Evolutionary conservation across 2,888 invertebrate species (phyloP), one percentile per base, ranked within the genome.

Genomic region (Drosophila birchii): DNA sequence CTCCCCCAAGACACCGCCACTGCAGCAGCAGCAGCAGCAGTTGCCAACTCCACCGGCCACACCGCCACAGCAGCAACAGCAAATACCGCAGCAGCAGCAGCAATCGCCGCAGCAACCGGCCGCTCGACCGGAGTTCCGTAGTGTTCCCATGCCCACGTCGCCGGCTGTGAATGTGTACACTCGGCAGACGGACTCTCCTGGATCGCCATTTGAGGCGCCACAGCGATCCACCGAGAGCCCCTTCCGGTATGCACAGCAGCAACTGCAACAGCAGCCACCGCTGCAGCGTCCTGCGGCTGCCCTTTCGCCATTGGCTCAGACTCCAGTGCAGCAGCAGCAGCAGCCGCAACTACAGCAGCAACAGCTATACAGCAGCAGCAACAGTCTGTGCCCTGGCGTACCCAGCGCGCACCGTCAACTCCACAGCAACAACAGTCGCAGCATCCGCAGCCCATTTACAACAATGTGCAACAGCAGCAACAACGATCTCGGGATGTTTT

Each of bases 351-450:
- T n/a, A n/a, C 79, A 59, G 70, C 86, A 79, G 58, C 80, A 61
- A 79, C 44, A 59, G 57, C 60, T 81, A 56, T 81, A 56, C 88
- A 87, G 67, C 83, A 63, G 41, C 79, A 88, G 55, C 78, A 75
- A 29, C 81, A 78, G 39, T 78, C 89, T 70, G 89, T 91, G 78
- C 86, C 92, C 53, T 90, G 91, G 92, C 92, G 92, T 55, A 89
- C 89, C 43, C 92, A 91, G 72, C 91, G 91, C 55, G 80, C 81
- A 60, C 85, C 80, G 53, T 56, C 82, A 32, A 80, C 75, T 20
- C 78, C 78, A 49, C 83, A 81, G 23, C 83, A 79, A 56, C 81
- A 79, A 61, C 75, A 78, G 54, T 39, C 63, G 73, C 63, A 83
- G 67, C 89, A 89, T 74, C 90, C 90, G 38, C 86, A 90, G 75